Evolutionary conservation across 2,888 invertebrate species (phyloP).

Genomic region (Endomychus coccineus): DNA sequence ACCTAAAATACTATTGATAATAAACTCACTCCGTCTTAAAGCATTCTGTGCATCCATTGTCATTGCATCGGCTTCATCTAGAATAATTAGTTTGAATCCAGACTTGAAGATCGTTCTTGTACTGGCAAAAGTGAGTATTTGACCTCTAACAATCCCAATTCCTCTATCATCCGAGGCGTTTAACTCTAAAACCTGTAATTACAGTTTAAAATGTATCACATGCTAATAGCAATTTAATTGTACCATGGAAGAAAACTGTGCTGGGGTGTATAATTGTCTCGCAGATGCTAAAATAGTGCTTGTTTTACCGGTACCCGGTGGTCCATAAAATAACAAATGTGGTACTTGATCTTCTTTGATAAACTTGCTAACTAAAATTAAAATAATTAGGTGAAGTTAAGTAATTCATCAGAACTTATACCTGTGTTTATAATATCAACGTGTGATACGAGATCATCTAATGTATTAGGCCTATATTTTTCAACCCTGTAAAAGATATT

Average conservation of each 20-base stretch:
- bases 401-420: slow-evolving; percentile 53
- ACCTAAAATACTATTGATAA: too few species aligned
- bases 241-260: slow-evolving; percentile 92
- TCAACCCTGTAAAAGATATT: slow-evolving; percentile 71
- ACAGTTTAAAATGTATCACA: slow-evolving; percentile 9
- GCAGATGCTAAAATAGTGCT: slow-evolving; percentile 96
- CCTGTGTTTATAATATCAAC: slow-evolving; percentile 95
- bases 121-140: slow-evolving; percentile 93
- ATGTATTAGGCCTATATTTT: slow-evolving; percentile 88
- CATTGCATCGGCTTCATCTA: slow-evolving; percentile 99
- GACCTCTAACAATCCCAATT: slow-evolving; percentile 88
- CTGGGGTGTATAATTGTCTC: slow-evolving; percentile 78
- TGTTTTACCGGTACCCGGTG: slow-evolving; percentile 97
- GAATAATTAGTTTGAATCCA: slow-evolving; percentile 89
- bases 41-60: slow-evolving; percentile 99
- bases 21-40: slow-evolving; percentile 72
- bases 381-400: too few species aligned
- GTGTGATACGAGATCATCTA: slow-evolving; percentile 93
- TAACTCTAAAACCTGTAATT: slow-evolving; percentile 68
- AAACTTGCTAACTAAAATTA: slow-evolving; percentile 68
- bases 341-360: slow-evolving; percentile 88
- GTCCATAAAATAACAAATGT: slow-evolving; percentile 94
- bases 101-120: slow-evolving; percentile 91
- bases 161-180: slow-evolving; percentile 99
- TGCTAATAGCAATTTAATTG: slow-evolving; percentile 8